These are phyloP conservation scores for Crax fasciolata DNA, from an alignment of 2,797 vertebrate species.

Conservation along the genomic window DNA sequence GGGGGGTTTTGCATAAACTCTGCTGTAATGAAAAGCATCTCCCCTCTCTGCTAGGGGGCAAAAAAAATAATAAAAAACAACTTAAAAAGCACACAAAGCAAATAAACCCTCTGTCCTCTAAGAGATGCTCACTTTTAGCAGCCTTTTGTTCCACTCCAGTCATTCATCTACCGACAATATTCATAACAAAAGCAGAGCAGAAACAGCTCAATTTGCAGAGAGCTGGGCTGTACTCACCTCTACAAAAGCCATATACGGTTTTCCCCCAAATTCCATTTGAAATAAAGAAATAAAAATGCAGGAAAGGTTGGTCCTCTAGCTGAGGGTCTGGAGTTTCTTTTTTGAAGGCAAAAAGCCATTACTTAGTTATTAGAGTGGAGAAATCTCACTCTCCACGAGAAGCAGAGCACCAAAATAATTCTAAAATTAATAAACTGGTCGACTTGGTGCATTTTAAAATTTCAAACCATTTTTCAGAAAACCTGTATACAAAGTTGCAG, in stretches of 20 bases:
- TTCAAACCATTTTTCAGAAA: slow-evolving; percentile 38
- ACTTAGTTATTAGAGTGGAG: background rate
- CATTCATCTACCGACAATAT: background rate
- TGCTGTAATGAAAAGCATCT: background rate
- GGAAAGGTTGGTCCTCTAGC: background rate
- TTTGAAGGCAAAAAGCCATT: background rate
- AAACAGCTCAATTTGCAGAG: slow-evolving; percentile 18
- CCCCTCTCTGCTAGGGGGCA: background rate
- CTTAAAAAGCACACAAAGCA: background rate
- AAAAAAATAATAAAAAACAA: background rate
- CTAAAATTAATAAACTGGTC: slow-evolving; percentile 55
- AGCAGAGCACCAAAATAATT: background rate
- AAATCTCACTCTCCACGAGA: background rate
- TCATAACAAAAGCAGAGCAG: slow-evolving; percentile 20
- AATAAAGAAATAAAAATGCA: background rate
- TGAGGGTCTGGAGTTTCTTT: background rate
- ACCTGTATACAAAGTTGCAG: slow-evolving; percentile 31
- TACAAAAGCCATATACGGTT: background rate
- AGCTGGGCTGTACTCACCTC: slow-evolving; percentile 4
- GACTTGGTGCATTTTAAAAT: slow-evolving; percentile 36
- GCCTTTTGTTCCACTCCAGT: slow-evolving; percentile 43
- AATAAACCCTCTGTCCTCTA: slow-evolving; percentile 28
- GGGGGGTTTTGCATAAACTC: background rate
- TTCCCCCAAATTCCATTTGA: background rate
- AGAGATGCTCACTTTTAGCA: slow-evolving; percentile 32